phyloP scores from a whole-genome alignment of 1,140 invertebrate species.

The Myzus persicae region DNA sequence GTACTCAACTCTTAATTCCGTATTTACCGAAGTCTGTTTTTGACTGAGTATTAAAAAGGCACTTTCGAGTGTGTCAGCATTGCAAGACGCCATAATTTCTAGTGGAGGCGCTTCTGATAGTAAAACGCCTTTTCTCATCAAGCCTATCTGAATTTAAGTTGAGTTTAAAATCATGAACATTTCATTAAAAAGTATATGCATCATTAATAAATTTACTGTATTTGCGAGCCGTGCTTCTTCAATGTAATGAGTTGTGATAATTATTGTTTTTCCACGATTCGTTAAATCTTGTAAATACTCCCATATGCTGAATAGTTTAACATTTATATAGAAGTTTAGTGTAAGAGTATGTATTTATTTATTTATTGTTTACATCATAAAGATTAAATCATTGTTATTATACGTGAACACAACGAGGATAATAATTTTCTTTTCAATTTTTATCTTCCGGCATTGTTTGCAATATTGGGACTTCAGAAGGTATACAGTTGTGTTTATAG shows the following conservation, averaged over 20 bases:
- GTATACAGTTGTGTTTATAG: neutral
- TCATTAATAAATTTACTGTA: slow-evolving; percentile 62
- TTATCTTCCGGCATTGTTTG: neutral
- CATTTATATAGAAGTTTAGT: neutral
- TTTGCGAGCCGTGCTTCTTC: slow-evolving; percentile 70
- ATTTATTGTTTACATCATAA: neutral
- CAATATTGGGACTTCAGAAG: too few species aligned
- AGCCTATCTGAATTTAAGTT: slow-evolving; percentile 66
- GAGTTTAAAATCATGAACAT: neutral
- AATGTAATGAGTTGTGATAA: slow-evolving; percentile 74
- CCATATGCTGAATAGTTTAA: slow-evolving; percentile 69
- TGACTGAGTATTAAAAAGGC: slow-evolving; percentile 70
- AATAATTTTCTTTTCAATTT: neutral
- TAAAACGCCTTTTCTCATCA: slow-evolving; percentile 71
- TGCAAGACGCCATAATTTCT: slow-evolving; percentile 65
- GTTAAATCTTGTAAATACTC: slow-evolving; percentile 69
- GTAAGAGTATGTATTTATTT: neutral
- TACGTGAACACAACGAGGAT: neutral
- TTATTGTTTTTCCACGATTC: slow-evolving; percentile 65
- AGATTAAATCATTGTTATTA: neutral
- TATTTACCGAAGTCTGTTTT: slow-evolving; percentile 50
- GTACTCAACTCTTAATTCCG: neutral
- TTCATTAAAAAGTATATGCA: neutral
- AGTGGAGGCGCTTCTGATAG: slow-evolving; percentile 70
- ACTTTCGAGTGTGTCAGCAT: slow-evolving; percentile 68